These are phyloP conservation scores for Acleris sparsana DNA, from an alignment of 2,888 invertebrate species.

Conservation along the genomic window DNA sequence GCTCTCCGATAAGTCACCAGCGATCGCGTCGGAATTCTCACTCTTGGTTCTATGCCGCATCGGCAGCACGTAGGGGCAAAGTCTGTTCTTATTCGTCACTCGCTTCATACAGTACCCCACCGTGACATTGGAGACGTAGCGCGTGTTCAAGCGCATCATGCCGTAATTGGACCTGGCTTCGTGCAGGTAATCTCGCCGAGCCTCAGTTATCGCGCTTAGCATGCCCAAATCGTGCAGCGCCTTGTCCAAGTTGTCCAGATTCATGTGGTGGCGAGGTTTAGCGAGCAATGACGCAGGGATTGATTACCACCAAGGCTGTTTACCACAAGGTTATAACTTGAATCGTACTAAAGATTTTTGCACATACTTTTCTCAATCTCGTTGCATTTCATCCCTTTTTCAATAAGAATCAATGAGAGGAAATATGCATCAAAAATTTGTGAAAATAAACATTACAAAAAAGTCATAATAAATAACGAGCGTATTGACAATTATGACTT, in stretches of 20 bases:
- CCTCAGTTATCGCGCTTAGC: conserved; percentile 84
- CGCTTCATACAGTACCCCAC: conserved; percentile 84
- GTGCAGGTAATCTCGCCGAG: conserved; percentile 81
- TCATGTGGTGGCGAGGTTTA: conserved; percentile 73
- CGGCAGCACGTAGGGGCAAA: conserved; percentile 84
- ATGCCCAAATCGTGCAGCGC: conserved; percentile 85
- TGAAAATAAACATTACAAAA: conserved; percentile 82
- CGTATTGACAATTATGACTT: conserved; percentile 28
- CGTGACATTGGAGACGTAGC: conserved; percentile 85
- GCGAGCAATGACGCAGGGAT: conserved; percentile 62
- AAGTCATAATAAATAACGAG: conserved; percentile 68
- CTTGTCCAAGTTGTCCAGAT: conserved; percentile 82
- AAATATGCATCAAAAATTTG: conserved; percentile 63
- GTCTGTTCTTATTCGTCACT: conserved; percentile 79
- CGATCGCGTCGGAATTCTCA: conserved; percentile 83
- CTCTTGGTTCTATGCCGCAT: conserved; percentile 85
- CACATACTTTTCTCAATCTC: conserved; percentile 67
- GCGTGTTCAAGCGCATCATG: conserved; percentile 83
- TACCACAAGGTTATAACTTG: conserved; percentile 37
- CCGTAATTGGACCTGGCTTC: conserved; percentile 77
- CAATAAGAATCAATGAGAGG: conserved; percentile 52
- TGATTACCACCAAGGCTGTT: conserved; percentile 45
- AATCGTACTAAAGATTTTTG: conserved; percentile 39
- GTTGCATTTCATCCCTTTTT: conserved; percentile 72
- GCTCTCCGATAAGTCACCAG: conserved; percentile 64